phyloP scores from a whole-genome alignment of 2,888 invertebrate genomes.

The Athalia cordata region DNA sequence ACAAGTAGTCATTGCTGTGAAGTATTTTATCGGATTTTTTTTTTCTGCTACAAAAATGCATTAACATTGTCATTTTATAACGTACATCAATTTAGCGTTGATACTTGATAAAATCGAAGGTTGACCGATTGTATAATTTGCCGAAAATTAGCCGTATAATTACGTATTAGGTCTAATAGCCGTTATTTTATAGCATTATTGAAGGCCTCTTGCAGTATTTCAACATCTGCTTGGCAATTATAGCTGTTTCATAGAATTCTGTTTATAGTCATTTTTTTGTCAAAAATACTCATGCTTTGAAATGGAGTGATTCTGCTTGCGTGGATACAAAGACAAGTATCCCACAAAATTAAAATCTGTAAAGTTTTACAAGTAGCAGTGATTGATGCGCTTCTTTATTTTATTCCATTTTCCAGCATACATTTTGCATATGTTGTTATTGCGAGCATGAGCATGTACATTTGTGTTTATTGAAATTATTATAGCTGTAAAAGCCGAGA shows the following conservation, averaged over 20 bases:
- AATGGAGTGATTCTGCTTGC: conserved; percentile 5
- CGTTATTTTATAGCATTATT: conserved; percentile 13
- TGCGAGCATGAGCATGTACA: conserved; percentile 46
- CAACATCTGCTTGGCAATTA: conserved; percentile 11
- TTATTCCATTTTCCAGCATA: conserved; percentile 12
- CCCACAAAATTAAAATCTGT: background rate
- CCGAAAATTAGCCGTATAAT: too few species aligned
- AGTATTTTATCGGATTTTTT: conserved; percentile 5
- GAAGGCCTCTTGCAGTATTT: background rate
- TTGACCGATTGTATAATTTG: too few species aligned
- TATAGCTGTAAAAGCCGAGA: conserved; percentile 83
- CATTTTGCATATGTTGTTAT: background rate
- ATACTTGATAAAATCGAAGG: too few species aligned
- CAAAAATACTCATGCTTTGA: background rate
- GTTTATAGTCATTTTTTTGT: conserved; percentile 47
- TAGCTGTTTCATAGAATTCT: background rate
- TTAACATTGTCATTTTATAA: background rate
- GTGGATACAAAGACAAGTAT: background rate
- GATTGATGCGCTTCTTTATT: background rate
- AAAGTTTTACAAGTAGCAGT: background rate
- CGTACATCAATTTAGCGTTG: too few species aligned
- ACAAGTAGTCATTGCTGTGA: too few species aligned
- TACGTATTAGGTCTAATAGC: too few species aligned
- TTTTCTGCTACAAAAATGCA: background rate
- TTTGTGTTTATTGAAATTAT: conserved; percentile 58